phyloP scores from a whole-genome alignment of 2,113 vertebrate species.

The Diphyllodes magnificus region DNA sequence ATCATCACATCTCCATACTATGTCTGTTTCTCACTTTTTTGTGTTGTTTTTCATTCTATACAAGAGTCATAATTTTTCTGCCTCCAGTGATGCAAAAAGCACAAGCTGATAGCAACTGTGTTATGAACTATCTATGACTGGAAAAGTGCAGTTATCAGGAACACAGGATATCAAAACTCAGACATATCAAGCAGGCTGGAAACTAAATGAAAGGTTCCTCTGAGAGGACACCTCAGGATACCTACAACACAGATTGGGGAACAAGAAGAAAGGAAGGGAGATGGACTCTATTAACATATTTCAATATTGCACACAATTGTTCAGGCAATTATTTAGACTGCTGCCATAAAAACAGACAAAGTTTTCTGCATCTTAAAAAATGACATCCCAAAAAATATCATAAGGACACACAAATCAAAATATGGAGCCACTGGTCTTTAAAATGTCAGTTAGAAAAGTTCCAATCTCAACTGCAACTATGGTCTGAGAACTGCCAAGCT shows the following conservation, averaged over 20 bases:
- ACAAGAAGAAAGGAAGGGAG: not conserved
- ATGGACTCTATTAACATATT: not conserved
- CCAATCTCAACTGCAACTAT: not conserved
- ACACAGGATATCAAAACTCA: not conserved
- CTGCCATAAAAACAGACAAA: not conserved
- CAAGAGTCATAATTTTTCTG: not conserved
- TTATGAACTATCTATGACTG: not conserved
- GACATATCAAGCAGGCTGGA: not conserved
- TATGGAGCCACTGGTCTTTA: not conserved
- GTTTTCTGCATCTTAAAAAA: not conserved
- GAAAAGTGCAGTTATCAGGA: not conserved
- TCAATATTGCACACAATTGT: not conserved
- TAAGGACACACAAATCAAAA: not conserved
- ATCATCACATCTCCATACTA: not conserved
- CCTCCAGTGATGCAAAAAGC: not conserved
- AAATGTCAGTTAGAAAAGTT: not conserved
- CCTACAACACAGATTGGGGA: rapidly evolving
- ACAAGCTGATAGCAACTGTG: not conserved
- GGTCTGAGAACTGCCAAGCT: not conserved
- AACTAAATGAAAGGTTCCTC: not conserved
- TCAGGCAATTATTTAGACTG: not conserved
- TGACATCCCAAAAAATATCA: not conserved
- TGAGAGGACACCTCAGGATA: not conserved
- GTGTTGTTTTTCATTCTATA: not conserved
- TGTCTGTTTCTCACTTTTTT: not conserved